phyloP scores from a whole-genome alignment of 1,140 invertebrate species.

The Drosophila subpulchrella region DNA sequence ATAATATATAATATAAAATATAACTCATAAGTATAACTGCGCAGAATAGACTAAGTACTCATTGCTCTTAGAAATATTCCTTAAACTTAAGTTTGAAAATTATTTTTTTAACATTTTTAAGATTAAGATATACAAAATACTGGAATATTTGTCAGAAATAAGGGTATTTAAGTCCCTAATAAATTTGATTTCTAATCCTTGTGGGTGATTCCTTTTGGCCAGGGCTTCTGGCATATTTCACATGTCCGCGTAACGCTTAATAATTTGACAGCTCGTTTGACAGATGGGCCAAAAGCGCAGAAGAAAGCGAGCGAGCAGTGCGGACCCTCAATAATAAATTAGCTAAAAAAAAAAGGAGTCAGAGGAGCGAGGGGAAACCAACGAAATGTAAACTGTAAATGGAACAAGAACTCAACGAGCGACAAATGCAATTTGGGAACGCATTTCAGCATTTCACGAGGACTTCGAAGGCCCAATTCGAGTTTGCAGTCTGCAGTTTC shows the following conservation, averaged over 20 bases:
- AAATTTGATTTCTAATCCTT: background rate
- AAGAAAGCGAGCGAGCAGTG: constrained; percentile 5
- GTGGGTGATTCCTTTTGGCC: constrained; percentile 13
- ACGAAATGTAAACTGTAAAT: constrained; percentile 61
- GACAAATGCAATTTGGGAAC: constrained; percentile 60
- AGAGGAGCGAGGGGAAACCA: background rate
- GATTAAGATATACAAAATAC: background rate
- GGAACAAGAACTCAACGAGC: constrained; percentile 44
- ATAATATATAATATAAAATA: no score
- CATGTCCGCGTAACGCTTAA: constrained; percentile 73
- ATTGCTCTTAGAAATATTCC: no score
- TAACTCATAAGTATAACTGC: no score
- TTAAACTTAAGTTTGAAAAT: no score
- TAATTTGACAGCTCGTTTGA: constrained; percentile 76
- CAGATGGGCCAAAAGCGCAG: constrained; percentile 55
- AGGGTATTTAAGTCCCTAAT: background rate
- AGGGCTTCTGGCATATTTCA: constrained; percentile 51
- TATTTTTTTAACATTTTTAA: no score
- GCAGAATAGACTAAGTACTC: no score
- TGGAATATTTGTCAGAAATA: background rate
- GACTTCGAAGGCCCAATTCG: constrained; percentile 33
- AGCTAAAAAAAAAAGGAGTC: constrained; percentile 58
- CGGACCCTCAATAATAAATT: constrained; percentile 69
- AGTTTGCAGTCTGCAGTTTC: constrained; percentile 11
- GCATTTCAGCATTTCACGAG: constrained; percentile 35